Evolutionary conservation across 2,888 invertebrate genomes (phyloP), one percentile per base, ranked within the genome.

Genomic region (Serripes groenlandicus): DNA sequence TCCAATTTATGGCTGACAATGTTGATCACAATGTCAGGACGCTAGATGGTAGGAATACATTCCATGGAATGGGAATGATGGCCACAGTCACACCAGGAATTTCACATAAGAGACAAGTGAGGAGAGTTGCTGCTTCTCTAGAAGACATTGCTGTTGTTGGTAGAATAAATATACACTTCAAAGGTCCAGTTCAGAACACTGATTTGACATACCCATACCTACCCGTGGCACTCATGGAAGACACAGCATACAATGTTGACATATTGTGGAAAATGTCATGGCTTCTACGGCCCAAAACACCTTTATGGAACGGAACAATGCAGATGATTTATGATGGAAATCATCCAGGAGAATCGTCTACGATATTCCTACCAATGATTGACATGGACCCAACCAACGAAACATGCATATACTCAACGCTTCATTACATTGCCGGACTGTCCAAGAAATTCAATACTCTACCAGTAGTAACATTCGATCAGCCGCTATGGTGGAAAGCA

Each of bases 391-490:
- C 69, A 58, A 42, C 72, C 58, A 78, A 88, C 52, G 11, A 77
- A 37, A 76, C 83, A 5, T 88, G 88, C 69, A 78, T 88, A 3
- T 82, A 77, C 49, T 84, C 81, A 32, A 85, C 86, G 9, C 58
- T 86, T 18, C 23, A 28, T 7, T 86, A 71, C 26, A 72, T 86
- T 18, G 52, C 74, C 30, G n/a, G 34, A 18, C 74, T 84, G 26
- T 52, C 77, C 30, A 64, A 34, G 35, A 58, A 52, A 11, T 77
- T 75, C 23, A 32, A 58, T 15, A 34, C 62, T 15, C 78, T 69
- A 21, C 83, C 83, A 11, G 68, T 86, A 15, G 49, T 85, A 5
- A 90, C 89, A 28, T 89, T 90, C 76, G 88, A 89, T 62, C 88
- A 90, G 52, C 90, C 87, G 4, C 54, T 88, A 26, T 90, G 70